These are phyloP conservation scores for Lanistes nyassanus DNA, from an alignment of 1,140 invertebrate species.

Conservation along the genomic window DNA sequence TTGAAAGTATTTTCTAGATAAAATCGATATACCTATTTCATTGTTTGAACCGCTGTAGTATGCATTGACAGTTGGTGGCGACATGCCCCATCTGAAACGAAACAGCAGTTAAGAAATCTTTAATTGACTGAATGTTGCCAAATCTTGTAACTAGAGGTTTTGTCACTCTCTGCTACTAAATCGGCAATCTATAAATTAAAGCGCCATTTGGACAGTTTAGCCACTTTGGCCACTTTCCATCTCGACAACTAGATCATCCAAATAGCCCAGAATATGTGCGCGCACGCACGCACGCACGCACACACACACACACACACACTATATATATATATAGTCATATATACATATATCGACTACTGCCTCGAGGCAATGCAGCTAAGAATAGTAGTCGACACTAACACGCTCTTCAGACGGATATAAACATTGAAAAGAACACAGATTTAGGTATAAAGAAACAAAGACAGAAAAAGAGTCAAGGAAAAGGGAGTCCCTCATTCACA, in stretches of 20 bases:
- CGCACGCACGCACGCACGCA: too few relatives aligned
- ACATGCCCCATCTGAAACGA: slow-evolving; percentile 43
- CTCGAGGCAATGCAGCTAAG: too few relatives aligned
- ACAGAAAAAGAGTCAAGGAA: neutral
- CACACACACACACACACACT: too few relatives aligned
- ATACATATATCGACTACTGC: too few relatives aligned
- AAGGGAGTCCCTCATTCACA: neutral
- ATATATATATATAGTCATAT: too few relatives aligned
- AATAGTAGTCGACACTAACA: neutral
- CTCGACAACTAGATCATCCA: too few relatives aligned
- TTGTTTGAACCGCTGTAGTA: slow-evolving; percentile 47
- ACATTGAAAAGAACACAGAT: neutral
- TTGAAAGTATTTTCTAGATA: slow-evolving; percentile 1
- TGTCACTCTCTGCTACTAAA: too few relatives aligned
- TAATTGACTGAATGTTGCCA: slow-evolving; percentile 14
- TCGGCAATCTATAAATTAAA: too few relatives aligned
- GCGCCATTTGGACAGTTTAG: too few relatives aligned
- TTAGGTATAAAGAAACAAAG: neutral
- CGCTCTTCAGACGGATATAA: neutral
- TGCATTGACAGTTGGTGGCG: slow-evolving; percentile 51
- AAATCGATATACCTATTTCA: slow-evolving; percentile 40
- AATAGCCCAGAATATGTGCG: too few relatives aligned
- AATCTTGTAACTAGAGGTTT: too few relatives aligned
- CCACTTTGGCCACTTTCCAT: too few relatives aligned
- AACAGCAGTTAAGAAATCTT: slow-evolving; percentile 5